Evolutionary conservation across 2,797 vertebrate species (phyloP).

Genomic region (Enteromius paludinosus): DNA sequence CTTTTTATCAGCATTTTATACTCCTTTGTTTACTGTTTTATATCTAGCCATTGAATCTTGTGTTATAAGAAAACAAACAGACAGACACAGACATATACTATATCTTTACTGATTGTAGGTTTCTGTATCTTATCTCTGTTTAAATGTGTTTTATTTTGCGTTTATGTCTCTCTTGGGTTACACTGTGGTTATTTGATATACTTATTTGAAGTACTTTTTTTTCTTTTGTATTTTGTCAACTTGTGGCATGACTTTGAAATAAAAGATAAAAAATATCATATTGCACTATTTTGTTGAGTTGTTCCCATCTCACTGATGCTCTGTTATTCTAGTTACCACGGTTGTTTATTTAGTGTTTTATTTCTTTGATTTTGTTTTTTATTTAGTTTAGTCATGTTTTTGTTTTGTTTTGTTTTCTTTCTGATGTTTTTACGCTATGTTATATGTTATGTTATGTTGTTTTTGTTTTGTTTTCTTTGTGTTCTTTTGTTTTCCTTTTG

Average conservation of each 20-base stretch:
- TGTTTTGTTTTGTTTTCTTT: background rate
- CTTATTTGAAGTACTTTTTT: conserved; percentile 65
- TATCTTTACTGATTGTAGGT: conserved; percentile 67
- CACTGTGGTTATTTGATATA: conserved; percentile 85
- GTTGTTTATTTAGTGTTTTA: background rate
- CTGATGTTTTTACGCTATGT: no score
- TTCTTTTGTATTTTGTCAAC: conserved; percentile 86
- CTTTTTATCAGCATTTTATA: conserved; percentile 84
- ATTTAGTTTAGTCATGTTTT: background rate
- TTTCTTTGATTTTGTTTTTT: background rate
- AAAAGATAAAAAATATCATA: conserved; percentile 71
- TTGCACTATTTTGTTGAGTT: conserved; percentile 7
- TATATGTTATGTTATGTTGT: no score
- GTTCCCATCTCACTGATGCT: background rate
- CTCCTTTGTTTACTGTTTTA: conserved; percentile 76
- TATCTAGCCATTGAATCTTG: conserved; percentile 72
- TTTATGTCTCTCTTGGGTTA: conserved; percentile 75
- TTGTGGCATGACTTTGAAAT: conserved; percentile 89
- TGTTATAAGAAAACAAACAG: conserved; percentile 60
- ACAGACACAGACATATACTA: conserved; percentile 29
- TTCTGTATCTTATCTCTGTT: conserved; percentile 68
- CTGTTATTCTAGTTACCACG: background rate
- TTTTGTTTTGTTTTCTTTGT: no score
- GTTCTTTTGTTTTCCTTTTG: background rate
- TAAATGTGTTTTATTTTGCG: conserved; percentile 47